Conservation (phyloP, 2,888 invertebrate genomes). For the Yponomeuta evonymella region DNA sequence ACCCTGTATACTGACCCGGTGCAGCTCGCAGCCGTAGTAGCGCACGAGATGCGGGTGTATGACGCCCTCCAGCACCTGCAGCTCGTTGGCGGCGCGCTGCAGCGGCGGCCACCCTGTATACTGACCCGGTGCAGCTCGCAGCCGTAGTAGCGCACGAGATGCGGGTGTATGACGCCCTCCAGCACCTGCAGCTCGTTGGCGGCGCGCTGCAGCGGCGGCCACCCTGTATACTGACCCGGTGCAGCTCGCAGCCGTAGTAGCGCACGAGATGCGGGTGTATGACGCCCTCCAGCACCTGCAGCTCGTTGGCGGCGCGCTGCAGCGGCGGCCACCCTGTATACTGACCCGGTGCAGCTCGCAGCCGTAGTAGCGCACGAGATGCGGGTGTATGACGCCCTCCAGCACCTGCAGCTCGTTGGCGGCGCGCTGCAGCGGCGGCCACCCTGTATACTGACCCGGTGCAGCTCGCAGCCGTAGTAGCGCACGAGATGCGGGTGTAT, state of each 20-base stretch:
- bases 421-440: not conserved
- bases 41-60: constrained; percentile 90
- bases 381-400: constrained; percentile 90
- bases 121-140: constrained; percentile 22
- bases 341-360: constrained; percentile 54
- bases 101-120: too few relatives aligned
- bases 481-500: constrained; percentile 90
- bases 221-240: too few relatives aligned
- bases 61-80: constrained; percentile 89
- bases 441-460: constrained; percentile 67
- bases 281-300: constrained; percentile 75
- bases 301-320: constrained; percentile 76
- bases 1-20: constrained; percentile 39
- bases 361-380: constrained; percentile 95
- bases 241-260: constrained; percentile 47
- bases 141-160: constrained; percentile 43
- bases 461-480: constrained; percentile 85
- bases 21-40: constrained; percentile 79
- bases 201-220: too few relatives aligned
- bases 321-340: constrained; percentile 40
- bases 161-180: too few relatives aligned
- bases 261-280: too few relatives aligned
- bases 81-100: too few relatives aligned
- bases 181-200: constrained; percentile 75
- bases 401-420: constrained; percentile 90